phyloP scores from a whole-genome alignment of 2,113 vertebrate species.

The Sterrhoptilus dennistouni region DNA sequence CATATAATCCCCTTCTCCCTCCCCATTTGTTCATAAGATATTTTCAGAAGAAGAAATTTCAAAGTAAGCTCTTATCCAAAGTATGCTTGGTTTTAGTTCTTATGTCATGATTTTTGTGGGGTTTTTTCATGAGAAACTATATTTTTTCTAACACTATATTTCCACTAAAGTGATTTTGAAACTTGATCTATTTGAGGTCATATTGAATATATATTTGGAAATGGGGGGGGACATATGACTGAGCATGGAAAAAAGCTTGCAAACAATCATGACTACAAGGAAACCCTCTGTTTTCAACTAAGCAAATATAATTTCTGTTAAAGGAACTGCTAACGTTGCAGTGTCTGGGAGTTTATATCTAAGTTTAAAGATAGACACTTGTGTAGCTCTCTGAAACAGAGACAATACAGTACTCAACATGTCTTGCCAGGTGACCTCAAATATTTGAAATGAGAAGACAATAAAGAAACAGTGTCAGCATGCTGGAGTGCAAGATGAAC shows the following conservation, averaged over 20 bases:
- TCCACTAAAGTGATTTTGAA: background rate
- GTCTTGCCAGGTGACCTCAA: background rate
- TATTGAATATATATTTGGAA: background rate
- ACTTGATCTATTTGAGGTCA: background rate
- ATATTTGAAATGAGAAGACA: background rate
- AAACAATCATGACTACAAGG: background rate
- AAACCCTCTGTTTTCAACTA: background rate
- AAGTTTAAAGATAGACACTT: background rate
- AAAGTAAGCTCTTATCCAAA: background rate
- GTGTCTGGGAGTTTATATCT: background rate
- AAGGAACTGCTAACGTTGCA: background rate
- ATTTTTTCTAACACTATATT: background rate
- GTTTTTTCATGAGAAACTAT: background rate
- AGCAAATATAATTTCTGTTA: background rate
- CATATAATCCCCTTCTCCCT: fast-evolving
- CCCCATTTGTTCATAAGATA: background rate
- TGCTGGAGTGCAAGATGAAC: background rate
- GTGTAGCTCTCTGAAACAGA: background rate
- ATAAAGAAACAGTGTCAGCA: background rate
- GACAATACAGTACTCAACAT: background rate
- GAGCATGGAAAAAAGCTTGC: background rate
- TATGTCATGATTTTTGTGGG: background rate
- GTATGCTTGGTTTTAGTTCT: background rate
- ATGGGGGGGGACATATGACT: fast-evolving
- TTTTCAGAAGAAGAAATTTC: background rate